Evolutionary conservation across 2,113 vertebrate genomes (phyloP).

Genomic region (Colius striatus): DNA sequence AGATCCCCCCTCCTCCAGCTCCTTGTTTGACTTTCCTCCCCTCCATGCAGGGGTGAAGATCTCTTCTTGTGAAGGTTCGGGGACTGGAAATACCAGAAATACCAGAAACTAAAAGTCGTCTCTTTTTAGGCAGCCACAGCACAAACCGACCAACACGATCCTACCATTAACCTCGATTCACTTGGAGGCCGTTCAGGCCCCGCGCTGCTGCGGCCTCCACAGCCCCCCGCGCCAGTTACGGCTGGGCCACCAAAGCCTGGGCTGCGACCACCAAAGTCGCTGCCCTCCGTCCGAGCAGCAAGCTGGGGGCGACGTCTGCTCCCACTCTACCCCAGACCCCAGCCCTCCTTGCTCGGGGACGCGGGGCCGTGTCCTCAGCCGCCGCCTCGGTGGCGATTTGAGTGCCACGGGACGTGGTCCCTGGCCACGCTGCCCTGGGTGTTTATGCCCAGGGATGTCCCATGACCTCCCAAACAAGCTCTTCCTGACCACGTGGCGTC

Average conservation of each 20-base stretch:
- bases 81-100: conserved; percentile 85
- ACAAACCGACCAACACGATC: conserved; percentile 79
- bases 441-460: not conserved
- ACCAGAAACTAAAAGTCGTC: conserved; percentile 79
- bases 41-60: conserved; percentile 59
- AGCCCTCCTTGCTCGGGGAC: not conserved
- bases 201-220: conserved; percentile 41
- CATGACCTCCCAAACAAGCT: not conserved
- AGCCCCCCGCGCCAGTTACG: conserved; percentile 27
- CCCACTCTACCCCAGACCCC: not conserved
- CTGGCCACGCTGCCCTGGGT: not conserved
- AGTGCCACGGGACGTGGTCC: conserved; percentile 51
- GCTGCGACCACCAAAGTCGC: conserved; percentile 68
- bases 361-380: conserved; percentile 20
- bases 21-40: conserved; percentile 44
- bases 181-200: conserved; percentile 75
- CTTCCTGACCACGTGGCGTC: not conserved
- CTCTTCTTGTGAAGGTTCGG: conserved; percentile 75
- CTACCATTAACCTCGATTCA: conserved; percentile 83
- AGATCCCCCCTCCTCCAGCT: not conserved
- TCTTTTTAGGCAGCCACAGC: conserved; percentile 80
- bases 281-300: not conserved
- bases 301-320: conserved; percentile 9
- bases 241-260: conserved; percentile 50
- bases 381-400: not conserved